A percentile compares a stretch with the other conserved stretches of the same genome.
phyloP scores from a whole-genome alignment of 2,888 invertebrate genomes.

The Julus scanicus region DNA sequence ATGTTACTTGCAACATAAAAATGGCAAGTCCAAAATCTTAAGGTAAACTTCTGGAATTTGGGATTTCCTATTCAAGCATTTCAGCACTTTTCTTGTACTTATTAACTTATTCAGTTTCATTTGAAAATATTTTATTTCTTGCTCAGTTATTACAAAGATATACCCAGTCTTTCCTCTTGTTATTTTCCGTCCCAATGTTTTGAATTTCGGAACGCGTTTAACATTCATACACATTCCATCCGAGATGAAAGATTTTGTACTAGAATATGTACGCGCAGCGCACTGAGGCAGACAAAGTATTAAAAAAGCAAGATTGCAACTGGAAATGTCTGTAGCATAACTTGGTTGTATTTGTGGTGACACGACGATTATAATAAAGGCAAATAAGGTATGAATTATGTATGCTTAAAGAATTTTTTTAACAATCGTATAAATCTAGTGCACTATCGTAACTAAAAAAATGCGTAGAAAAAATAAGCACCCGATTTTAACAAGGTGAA shows the following conservation, averaged over 20 bases:
- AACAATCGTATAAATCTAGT: constrained; percentile 19
- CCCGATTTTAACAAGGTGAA: neutral
- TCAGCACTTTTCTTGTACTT: neutral
- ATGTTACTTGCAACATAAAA: neutral
- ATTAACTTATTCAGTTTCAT: constrained; percentile 4
- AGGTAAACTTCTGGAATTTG: constrained; percentile 20
- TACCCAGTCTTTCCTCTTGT: constrained; percentile 35
- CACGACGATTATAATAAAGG: constrained; percentile 23
- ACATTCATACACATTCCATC: neutral
- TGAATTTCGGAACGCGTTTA: constrained; percentile 9
- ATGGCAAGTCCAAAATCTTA: neutral
- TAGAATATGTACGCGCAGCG: neutral
- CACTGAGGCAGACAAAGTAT: neutral
- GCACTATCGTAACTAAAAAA: neutral
- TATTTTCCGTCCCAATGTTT: constrained; percentile 24
- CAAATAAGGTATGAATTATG: constrained; percentile 30
- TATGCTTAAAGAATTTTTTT: neutral
- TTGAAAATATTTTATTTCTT: constrained; percentile 12
- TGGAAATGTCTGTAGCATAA: constrained; percentile 2
- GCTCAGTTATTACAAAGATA: constrained; percentile 7
- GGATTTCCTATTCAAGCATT: neutral
- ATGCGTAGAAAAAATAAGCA: constrained; percentile 2
- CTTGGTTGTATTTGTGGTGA: constrained; percentile 6
- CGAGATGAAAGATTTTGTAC: constrained; percentile 7
- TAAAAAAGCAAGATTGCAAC: constrained; percentile 21